phyloP scores from a whole-genome alignment of 2,113 vertebrate genomes.

The Cacatua alba region DNA sequence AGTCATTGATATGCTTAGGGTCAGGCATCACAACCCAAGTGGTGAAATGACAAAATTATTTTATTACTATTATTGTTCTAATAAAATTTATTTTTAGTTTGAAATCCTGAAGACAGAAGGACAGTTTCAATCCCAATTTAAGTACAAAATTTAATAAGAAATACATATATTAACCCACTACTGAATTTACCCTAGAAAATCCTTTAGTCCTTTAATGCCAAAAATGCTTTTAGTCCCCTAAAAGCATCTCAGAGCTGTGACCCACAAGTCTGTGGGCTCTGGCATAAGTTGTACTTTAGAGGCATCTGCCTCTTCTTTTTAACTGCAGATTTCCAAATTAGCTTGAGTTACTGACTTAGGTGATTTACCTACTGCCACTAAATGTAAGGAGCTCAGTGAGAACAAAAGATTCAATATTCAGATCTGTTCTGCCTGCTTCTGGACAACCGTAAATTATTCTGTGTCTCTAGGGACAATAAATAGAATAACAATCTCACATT shows the following conservation, averaged over 20 bases:
- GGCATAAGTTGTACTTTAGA: neutral
- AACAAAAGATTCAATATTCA: neutral
- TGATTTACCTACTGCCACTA: neutral
- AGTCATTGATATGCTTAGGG: neutral
- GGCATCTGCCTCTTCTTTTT: neutral
- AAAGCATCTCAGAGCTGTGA: neutral
- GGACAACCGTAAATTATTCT: neutral
- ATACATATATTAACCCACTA: neutral
- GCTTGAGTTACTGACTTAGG: accelerated
- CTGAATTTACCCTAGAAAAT: neutral
- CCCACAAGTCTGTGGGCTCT: neutral
- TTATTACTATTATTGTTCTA: neutral
- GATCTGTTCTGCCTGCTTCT: neutral
- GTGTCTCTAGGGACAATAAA: neutral
- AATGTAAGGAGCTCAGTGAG: neutral
- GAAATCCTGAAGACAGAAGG: neutral
- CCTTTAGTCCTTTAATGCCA: neutral
- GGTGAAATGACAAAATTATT: neutral
- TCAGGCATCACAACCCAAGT: neutral
- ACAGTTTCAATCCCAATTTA: neutral
- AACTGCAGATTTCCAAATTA: neutral
- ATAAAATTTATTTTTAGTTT: neutral
- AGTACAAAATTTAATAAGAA: neutral
- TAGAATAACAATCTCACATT: neutral
- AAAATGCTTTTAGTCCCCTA: neutral